Percentiles rank a stretch among this genome's conserved stretches.
Conservation (phyloP, 2,797 vertebrate species). For the Schizopygopsis pylzovi region DNA sequence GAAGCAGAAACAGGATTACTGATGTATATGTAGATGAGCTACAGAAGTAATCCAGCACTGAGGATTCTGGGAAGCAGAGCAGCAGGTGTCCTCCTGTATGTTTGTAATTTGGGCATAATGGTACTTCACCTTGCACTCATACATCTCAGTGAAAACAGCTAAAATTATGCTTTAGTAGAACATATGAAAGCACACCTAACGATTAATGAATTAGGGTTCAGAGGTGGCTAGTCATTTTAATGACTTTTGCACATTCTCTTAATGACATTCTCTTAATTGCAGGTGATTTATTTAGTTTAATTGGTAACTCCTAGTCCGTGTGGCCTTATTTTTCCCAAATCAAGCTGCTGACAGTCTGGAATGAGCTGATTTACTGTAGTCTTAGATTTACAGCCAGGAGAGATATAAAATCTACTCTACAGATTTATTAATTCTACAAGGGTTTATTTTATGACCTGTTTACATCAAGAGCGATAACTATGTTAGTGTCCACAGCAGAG, state of each 20-base stretch:
- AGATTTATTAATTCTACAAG: no score
- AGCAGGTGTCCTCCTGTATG: conserved; percentile 31
- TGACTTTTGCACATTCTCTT: neutral
- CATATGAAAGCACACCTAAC: neutral
- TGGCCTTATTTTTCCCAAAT: neutral
- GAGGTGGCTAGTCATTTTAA: neutral
- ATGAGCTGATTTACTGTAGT: neutral
- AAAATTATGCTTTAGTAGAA: neutral
- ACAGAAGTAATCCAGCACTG: conserved; percentile 62
- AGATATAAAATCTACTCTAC: neutral
- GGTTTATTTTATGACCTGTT: no score
- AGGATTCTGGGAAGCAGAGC: conserved; percentile 61
- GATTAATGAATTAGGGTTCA: neutral
- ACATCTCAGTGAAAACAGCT: neutral
- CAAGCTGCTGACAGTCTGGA: no score
- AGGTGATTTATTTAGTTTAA: neutral
- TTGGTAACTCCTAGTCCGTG: neutral
- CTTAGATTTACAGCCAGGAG: neutral
- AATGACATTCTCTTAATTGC: neutral
- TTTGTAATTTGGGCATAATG: conserved; percentile 38
- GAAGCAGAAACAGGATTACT: conserved; percentile 36
- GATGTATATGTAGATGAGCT: conserved; percentile 54
- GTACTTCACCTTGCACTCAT: conserved; percentile 9
- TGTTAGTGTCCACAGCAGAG: no score
- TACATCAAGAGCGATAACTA: no score